These are phyloP conservation scores for Cydia splendana DNA, from an alignment of 1,140 invertebrate species.

Conservation along the genomic window DNA sequence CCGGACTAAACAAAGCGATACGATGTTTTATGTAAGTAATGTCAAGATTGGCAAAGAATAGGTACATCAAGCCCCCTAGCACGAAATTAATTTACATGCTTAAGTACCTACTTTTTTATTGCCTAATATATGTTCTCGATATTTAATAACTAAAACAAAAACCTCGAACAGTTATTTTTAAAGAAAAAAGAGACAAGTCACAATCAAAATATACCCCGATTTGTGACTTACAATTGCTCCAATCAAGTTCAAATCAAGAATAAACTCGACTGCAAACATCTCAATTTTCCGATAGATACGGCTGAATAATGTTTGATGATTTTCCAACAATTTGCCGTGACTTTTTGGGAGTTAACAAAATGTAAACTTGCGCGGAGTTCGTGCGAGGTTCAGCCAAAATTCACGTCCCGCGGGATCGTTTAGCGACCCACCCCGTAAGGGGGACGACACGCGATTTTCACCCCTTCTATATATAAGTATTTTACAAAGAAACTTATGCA, in stretches of 20 bases:
- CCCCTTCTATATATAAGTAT: too few species aligned
- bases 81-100: too few species aligned
- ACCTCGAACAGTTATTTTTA: too few species aligned
- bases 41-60: too few species aligned
- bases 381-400: not conserved
- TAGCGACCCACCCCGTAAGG: not conserved
- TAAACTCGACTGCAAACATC: not conserved
- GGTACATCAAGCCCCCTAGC: too few species aligned
- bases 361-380: not conserved
- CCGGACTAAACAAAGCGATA: too few species aligned
- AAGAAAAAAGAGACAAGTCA: not conserved
- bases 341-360: not conserved
- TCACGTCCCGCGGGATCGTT: not conserved
- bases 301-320: constrained; percentile 5
- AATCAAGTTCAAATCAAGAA: not conserved
- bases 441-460: too few species aligned
- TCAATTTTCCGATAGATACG: not conserved
- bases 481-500: too few species aligned
- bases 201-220: not conserved
- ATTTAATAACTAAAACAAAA: too few species aligned
- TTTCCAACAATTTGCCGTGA: not conserved
- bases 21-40: too few species aligned
- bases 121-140: too few species aligned
- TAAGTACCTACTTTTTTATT: too few species aligned
- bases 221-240: not conserved